phyloP scores from a whole-genome alignment of 1,140 invertebrate species.

The Diploscapter pachys region DNA sequence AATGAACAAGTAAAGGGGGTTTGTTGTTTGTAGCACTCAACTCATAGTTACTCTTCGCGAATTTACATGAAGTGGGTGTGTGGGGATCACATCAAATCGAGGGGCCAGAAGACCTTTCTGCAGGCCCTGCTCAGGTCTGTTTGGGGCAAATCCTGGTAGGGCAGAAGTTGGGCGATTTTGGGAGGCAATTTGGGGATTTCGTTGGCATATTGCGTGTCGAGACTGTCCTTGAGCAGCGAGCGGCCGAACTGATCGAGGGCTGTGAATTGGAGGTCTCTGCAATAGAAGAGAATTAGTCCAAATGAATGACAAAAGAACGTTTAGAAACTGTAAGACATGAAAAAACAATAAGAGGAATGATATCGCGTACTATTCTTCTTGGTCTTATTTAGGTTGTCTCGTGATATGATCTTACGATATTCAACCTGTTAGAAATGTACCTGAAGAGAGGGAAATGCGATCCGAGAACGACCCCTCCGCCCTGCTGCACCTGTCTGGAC shows the following conservation, averaged over 20 bases:
- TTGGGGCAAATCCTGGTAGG: conserved; percentile 34
- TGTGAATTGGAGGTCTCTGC: conserved; percentile 39
- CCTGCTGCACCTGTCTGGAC: conserved; percentile 27
- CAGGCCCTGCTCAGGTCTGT: conserved; percentile 32
- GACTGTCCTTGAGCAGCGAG: conserved; percentile 29
- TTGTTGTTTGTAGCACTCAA: too few relatives aligned
- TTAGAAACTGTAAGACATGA: not conserved
- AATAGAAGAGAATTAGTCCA: conserved; percentile 10
- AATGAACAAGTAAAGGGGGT: too few relatives aligned
- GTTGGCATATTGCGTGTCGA: conserved; percentile 33
- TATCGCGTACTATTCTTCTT: too few relatives aligned
- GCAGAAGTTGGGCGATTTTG: conserved; percentile 32
- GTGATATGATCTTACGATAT: too few relatives aligned
- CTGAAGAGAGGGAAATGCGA: conserved; percentile 36
- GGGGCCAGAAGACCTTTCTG: conserved; percentile 40
- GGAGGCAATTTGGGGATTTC: conserved; percentile 35
- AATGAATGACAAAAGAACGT: not conserved
- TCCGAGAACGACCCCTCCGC: conserved; percentile 18
- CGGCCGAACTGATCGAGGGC: conserved; percentile 36
- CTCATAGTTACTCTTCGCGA: too few relatives aligned
- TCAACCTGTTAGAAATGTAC: conserved; percentile 5
- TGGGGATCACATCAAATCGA: conserved; percentile 36
- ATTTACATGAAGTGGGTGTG: too few relatives aligned
- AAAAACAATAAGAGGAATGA: not conserved
- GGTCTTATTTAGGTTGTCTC: too few relatives aligned